phyloP scores from a whole-genome alignment of 1,140 invertebrate genomes.

The Steinernema khuongi region DNA sequence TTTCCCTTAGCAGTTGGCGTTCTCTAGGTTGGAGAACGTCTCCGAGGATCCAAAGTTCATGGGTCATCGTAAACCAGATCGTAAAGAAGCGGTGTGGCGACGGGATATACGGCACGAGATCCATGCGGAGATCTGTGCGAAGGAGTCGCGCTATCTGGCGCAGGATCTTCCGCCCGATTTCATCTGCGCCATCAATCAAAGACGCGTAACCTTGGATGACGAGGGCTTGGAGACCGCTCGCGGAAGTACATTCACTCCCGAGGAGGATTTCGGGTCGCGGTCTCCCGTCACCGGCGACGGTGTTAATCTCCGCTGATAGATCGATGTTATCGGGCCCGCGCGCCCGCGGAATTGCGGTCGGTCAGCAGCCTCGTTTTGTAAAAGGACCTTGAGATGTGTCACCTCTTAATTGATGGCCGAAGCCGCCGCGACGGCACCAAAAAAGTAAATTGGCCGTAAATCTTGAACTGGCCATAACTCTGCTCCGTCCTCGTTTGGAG shows the following conservation, averaged over 20 bases:
- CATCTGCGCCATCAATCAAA: constrained; percentile 3
- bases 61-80: no score
- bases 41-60: no score
- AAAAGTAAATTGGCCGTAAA: no score
- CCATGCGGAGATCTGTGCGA: neutral
- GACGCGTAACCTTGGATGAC: neutral
- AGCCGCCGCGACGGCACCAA: neutral
- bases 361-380: neutral
- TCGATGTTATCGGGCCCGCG: neutral
- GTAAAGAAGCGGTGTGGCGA: no score
- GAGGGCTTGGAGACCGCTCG: neutral
- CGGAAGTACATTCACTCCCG: neutral
- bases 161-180: neutral
- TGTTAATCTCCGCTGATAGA: neutral
- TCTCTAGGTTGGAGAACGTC: no score
- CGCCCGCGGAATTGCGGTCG: constrained; percentile 12
- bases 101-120: neutral
- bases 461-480: no score
- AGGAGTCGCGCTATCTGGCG: neutral
- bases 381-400: constrained; percentile 16
- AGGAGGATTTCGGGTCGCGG: neutral
- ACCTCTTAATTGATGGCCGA: constrained; percentile 12
- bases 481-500: no score
- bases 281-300: neutral
- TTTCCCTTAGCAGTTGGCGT: no score